Conservation (phyloP, 2,888 invertebrate genomes). For the Drosophila greeni region DNA sequence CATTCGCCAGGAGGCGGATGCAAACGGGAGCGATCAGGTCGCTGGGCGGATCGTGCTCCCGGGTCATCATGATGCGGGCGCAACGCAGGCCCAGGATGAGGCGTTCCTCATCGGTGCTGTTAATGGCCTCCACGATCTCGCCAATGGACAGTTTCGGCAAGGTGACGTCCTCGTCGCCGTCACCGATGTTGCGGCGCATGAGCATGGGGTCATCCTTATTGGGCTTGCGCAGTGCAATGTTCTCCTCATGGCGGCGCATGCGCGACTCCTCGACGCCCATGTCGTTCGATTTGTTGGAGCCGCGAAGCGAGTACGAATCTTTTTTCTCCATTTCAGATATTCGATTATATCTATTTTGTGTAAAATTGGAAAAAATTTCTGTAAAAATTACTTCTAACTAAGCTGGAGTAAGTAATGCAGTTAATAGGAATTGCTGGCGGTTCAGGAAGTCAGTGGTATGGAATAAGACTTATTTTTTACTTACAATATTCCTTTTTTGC, state of each 20-base stretch:
- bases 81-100: slow-evolving; percentile 87
- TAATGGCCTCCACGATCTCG: slow-evolving; percentile 87
- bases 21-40: slow-evolving; percentile 89
- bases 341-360: no score
- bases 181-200: slow-evolving; percentile 90
- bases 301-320: slow-evolving; percentile 78
- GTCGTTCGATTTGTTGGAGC: slow-evolving; percentile 22
- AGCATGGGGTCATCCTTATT: slow-evolving; percentile 95
- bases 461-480: background rate
- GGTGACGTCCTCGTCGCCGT: slow-evolving; percentile 79
- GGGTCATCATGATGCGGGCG: slow-evolving; percentile 91
- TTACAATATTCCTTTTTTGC: background rate
- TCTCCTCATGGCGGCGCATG: slow-evolving; percentile 91
- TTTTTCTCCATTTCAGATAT: background rate
- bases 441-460: background rate
- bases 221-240: slow-evolving; percentile 93
- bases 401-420: background rate
- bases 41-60: slow-evolving; percentile 94
- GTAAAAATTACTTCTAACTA: background rate
- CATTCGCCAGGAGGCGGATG: slow-evolving; percentile 84
- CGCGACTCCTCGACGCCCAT: slow-evolving; percentile 81
- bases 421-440: background rate
- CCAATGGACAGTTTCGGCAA: slow-evolving; percentile 82
- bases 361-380: no score
- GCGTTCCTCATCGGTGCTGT: slow-evolving; percentile 82